These are phyloP conservation scores for Scaptomyza reducta DNA, from an alignment of 2,888 invertebrate genomes.

Conservation along the genomic window DNA sequence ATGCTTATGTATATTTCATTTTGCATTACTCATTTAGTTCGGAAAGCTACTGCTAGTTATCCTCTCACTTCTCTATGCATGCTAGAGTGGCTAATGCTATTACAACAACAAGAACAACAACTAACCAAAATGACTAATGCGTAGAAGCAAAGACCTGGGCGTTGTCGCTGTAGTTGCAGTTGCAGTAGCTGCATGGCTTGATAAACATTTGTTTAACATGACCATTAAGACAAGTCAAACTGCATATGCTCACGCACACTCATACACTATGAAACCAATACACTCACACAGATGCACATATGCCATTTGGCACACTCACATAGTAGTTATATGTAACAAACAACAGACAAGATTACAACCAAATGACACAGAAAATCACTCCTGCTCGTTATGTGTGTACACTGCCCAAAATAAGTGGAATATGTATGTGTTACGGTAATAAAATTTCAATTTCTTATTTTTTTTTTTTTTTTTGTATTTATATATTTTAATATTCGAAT, in stretches of 20 bases:
- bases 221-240: slow-evolving; percentile 80
- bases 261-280: slow-evolving; percentile 23
- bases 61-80: slow-evolving; percentile 4
- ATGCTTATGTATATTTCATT: slow-evolving; percentile 68
- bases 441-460: no score
- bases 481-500: no score
- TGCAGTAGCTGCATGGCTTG: slow-evolving; percentile 74
- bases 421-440: no score
- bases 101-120: slow-evolving; percentile 47
- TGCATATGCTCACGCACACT: slow-evolving; percentile 54
- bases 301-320: slow-evolving; percentile 56
- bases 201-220: slow-evolving; percentile 82
- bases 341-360: slow-evolving; percentile 81
- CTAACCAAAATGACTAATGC: slow-evolving; percentile 71
- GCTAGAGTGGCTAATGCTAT: slow-evolving; percentile 52
- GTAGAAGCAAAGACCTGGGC: slow-evolving; percentile 36
- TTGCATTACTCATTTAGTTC: slow-evolving; percentile 46
- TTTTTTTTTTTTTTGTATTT: no score
- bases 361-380: slow-evolving; percentile 80
- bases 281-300: slow-evolving; percentile 30
- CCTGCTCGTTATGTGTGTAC: slow-evolving; percentile 56
- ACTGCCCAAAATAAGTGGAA: neutral
- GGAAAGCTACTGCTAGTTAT: slow-evolving; percentile 11
- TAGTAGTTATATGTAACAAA: slow-evolving; percentile 81
- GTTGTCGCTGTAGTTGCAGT: slow-evolving; percentile 28